Base-by-base conservation (phyloP, 1,140 invertebrate species). In the Diachasma alloeum region DNA sequence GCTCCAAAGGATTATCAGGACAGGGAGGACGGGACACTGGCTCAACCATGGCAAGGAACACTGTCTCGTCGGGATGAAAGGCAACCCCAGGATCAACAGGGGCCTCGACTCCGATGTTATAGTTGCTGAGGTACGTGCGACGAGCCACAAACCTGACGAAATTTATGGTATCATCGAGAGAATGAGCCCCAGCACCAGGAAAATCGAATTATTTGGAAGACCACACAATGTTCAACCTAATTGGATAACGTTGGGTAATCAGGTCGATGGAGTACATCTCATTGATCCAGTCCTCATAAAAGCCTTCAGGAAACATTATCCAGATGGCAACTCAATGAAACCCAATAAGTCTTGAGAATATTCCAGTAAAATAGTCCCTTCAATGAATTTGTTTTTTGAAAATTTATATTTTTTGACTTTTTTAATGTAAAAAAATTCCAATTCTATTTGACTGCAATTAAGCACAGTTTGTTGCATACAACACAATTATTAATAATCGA, bases 11-110 rank as follows among this genome's bases (percentile, higher is more conserved):
- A 99, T 99, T 77, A 99, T 99, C 81, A 91, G 98, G 66, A 99
- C 98, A 0, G 98, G 98, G 0, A 91, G 97, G 74, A 99, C 97
- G 0, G 98, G 97, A 0, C 98, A 99, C 90, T 99, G 98, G 98
- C 89, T 99, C 4, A 99, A 99, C 88, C 98, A 99, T 87, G 98
- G 98, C 15, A 99, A 99, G 88, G 98, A 99, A 87, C 98, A 99
- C 86, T 99, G 98, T 90, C 89, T 99, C 79, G 97, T 95, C 72
- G 97, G 97, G 19, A 97, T 98, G 93, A 99, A 99, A 89, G 98
- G 98, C 0, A 96, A 96, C 89, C 97, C 97, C 0, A 92, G 94
- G 74, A 91, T 98, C 15, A 99, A 99, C 90, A 92, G 96, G 44
- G 97, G 98, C 0, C 89, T 99, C 10, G 98, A 99, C 88, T 98